Evolutionary conservation across 2,797 vertebrate species (phyloP).

Genomic region (Saguinus oedipus): DNA sequence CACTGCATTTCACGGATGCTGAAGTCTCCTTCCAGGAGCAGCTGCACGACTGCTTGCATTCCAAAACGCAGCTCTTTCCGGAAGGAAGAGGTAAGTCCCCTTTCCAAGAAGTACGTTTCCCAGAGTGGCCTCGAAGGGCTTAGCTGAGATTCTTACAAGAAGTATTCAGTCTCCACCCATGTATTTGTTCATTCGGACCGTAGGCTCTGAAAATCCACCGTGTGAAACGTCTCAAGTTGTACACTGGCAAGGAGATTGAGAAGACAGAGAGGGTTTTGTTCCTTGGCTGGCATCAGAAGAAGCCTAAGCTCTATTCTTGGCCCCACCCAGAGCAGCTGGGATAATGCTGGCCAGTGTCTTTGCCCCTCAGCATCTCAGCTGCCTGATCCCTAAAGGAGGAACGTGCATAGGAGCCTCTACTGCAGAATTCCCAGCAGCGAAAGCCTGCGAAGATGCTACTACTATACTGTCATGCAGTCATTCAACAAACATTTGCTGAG

Average conservation of each 20-base stretch:
- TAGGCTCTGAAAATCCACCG: background rate
- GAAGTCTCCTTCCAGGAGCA: background rate
- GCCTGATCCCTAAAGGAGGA: background rate
- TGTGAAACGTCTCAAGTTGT: background rate
- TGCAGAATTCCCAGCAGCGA: background rate
- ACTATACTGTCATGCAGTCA: rapidly evolving
- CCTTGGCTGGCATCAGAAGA: background rate
- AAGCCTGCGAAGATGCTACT: too few relatives aligned
- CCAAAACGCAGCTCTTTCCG: background rate
- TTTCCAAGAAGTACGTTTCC: background rate
- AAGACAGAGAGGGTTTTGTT: background rate
- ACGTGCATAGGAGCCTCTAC: rapidly evolving
- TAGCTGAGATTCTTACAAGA: background rate
- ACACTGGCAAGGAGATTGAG: rapidly evolving
- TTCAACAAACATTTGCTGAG: background rate
- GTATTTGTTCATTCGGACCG: background rate
- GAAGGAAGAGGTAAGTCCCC: background rate
- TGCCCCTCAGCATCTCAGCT: background rate
- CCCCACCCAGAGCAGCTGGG: too few relatives aligned
- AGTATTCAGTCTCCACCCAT: background rate
- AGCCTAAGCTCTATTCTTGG: rapidly evolving
- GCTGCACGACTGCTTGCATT: background rate
- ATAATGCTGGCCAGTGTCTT: rapidly evolving
- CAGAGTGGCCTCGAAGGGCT: background rate
- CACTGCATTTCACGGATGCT: background rate